phyloP scores from a whole-genome alignment of 1,140 invertebrate species.

The Oreohelix idahoensis region DNA sequence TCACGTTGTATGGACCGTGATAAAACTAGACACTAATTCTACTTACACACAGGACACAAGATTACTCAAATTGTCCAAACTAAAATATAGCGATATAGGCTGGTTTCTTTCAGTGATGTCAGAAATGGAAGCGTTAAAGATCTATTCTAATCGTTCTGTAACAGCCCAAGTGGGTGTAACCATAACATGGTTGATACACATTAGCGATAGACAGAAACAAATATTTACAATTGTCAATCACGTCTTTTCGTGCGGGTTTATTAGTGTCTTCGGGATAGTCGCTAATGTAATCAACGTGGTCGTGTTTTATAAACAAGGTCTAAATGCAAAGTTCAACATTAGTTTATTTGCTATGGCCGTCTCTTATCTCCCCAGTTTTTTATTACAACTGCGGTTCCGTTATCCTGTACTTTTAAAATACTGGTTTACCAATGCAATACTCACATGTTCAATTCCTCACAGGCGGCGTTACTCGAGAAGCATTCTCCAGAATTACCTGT shows the following conservation, averaged over 20 bases:
- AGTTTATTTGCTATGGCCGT: neutral
- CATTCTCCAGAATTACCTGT: neutral
- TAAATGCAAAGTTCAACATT: neutral
- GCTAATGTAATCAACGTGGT: neutral
- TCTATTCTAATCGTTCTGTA: no score
- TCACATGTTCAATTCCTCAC: neutral
- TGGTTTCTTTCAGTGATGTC: no score
- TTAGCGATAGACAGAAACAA: neutral
- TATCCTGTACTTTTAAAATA: neutral
- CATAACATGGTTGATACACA: no score
- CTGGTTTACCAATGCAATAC: neutral
- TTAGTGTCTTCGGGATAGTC: neutral
- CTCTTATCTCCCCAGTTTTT: neutral
- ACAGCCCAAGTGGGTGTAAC: no score
- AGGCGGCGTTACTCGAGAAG: neutral
- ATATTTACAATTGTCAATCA: neutral
- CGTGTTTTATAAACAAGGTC: slow-evolving; percentile 1
- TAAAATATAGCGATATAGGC: no score
- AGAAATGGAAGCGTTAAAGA: no score
- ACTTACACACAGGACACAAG: no score
- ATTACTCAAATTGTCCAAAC: no score
- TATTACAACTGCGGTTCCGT: neutral
- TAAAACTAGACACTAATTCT: no score
- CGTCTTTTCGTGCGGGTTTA: neutral
- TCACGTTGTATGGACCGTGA: no score